These are phyloP conservation scores for Alentia gelatinosa DNA, from an alignment of 2,888 invertebrate genomes.

Conservation along the genomic window DNA sequence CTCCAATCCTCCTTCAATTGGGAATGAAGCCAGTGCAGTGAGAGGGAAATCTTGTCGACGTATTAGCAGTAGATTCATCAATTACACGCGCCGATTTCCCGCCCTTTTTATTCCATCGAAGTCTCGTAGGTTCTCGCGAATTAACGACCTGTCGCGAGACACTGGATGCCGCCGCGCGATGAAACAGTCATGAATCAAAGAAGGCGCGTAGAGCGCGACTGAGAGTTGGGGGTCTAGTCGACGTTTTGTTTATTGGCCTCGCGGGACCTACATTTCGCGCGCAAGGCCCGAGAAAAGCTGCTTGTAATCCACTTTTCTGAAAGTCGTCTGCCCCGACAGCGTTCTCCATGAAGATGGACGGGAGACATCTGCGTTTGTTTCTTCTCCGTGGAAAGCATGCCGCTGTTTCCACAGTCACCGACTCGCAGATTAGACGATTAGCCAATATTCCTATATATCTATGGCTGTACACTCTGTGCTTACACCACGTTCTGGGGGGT, in stretches of 20 bases:
- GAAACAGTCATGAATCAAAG: background rate
- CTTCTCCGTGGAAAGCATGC: background rate
- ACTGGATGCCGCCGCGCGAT: background rate
- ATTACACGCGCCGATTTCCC: background rate
- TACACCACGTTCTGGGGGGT: no score
- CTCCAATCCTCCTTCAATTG: background rate
- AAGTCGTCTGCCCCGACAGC: background rate
- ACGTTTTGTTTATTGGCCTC: background rate
- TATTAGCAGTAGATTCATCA: background rate
- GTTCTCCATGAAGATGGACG: background rate
- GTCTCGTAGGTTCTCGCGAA: background rate
- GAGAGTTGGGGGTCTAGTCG: background rate
- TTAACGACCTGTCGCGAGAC: conserved; percentile 5
- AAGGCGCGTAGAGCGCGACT: background rate
- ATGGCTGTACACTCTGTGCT: no score
- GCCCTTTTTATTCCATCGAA: background rate
- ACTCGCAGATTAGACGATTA: background rate
- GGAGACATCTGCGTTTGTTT: background rate
- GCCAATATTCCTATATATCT: no score
- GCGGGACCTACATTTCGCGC: background rate
- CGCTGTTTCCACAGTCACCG: background rate
- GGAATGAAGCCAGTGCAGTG: background rate
- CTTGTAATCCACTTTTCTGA: background rate
- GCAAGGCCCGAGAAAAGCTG: background rate
- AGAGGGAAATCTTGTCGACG: background rate